Base-by-base conservation (phyloP, 2,888 invertebrate species). In the Mayetiola destructor region DNA sequence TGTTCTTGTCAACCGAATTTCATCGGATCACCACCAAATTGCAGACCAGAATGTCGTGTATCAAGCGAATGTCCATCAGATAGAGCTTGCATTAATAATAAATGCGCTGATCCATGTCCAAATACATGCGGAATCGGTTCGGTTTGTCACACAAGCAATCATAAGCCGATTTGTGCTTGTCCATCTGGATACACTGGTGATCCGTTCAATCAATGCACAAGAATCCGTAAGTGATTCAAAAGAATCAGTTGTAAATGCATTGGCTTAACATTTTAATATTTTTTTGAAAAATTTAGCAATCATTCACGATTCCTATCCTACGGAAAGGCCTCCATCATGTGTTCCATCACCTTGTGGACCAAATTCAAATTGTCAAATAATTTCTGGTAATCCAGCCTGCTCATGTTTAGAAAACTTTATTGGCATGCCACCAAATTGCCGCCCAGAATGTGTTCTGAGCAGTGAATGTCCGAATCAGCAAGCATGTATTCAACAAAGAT, bases 81-180 rank as follows among this genome's bases (percentile, higher is more conserved):
- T 59, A 81, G 83, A 63, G 89, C 91, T 18, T 93, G 93, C 64
- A 77, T 89, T 36, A 87, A 88, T 68, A 85, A 85, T 64, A 85
- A 83, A 71, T 93, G 93, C 68, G 80, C 83, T 10, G 88, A 92
- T 73, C 91, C 92, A 37, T 92, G 92, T 65, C 84, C 85, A 14
- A 85, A 88, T 62, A 88, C 88, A 0, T 91, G 91, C 67, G 91
- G 91, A 8, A 48, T 48, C 18, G 81, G 84, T 63, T 89, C 91
- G 2, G 81, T 85, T 62, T 92, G 92, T 66, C 80, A 81, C 54
- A 84, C 85, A 0, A 84, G 82, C 67, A 88, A 89, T 68, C 90
- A 91, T 69, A 88, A 85, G 65, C 89, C 90, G 3, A 87, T 89
- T 61, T 92, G 92, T 66, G 85, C 86, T 3, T 92, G 92, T 64